phyloP scores from a whole-genome alignment of 2,797 vertebrate species.

The Rhyacichthys aspro region DNA sequence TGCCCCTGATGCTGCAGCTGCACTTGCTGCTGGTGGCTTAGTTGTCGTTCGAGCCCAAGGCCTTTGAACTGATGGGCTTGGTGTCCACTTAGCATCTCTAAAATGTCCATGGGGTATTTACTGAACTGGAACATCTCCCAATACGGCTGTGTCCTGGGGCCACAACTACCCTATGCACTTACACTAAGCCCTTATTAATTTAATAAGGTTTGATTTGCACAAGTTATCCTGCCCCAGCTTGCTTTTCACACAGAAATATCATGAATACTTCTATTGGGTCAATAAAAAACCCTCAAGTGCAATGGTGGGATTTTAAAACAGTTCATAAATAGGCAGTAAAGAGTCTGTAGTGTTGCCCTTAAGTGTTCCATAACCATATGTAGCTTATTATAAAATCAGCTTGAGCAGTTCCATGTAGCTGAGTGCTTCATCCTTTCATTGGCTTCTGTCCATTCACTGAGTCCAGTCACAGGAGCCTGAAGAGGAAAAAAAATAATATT shows the following conservation, averaged over 20 bases:
- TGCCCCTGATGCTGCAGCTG: constrained; percentile 86
- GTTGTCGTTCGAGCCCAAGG: constrained; percentile 81
- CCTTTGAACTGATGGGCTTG: constrained; percentile 87
- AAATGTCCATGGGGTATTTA: constrained; percentile 87
- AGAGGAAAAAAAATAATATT: neutral
- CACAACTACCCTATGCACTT: constrained; percentile 26
- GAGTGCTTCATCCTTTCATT: constrained; percentile 26
- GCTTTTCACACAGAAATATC: constrained; percentile 37
- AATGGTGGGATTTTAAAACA: constrained; percentile 41
- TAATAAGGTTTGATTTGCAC: constrained; percentile 11
- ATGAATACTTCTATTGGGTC: constrained; percentile 19
- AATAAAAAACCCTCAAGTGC: constrained; percentile 53
- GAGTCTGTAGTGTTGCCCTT: constrained; percentile 65
- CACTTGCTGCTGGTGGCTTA: constrained; percentile 85
- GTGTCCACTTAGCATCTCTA: constrained; percentile 87
- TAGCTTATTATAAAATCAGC: constrained; percentile 12
- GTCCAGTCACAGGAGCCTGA: constrained; percentile 33
- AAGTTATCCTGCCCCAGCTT: constrained; percentile 27
- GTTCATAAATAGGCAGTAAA: constrained; percentile 61
- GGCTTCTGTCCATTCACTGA: constrained; percentile 25
- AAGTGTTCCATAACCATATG: constrained; percentile 50
- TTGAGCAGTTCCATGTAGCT: constrained; percentile 26
- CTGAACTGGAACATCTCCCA: constrained; percentile 86
- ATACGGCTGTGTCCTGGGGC: constrained; percentile 31
- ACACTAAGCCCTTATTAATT: constrained; percentile 26